phyloP scores from a whole-genome alignment of 2,113 vertebrate genomes.

The Xyrauchen texanus region DNA sequence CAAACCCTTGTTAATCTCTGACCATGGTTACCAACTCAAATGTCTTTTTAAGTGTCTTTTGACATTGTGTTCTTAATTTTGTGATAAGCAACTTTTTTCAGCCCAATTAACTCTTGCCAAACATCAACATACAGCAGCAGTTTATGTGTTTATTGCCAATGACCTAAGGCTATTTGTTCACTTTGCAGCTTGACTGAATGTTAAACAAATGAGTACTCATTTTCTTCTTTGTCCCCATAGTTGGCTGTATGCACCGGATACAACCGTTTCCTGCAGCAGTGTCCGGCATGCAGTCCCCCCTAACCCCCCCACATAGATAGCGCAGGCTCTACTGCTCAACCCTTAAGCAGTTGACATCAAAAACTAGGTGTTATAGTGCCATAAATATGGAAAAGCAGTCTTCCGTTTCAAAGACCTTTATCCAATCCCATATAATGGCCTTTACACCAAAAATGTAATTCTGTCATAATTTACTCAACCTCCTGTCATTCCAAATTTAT shows the following conservation, averaged over 20 bases:
- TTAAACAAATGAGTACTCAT: conserved; percentile 37
- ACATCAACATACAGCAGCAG: neutral
- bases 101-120: conserved; percentile 22
- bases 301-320: conserved; percentile 1
- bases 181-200: conserved; percentile 38
- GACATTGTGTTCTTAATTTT: conserved; percentile 12
- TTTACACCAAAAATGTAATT: too few relatives aligned
- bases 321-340: neutral
- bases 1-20: too few relatives aligned
- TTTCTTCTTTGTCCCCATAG: conserved; percentile 10
- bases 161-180: conserved; percentile 30
- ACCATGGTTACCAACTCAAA: too few relatives aligned
- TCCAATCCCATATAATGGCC: too few relatives aligned
- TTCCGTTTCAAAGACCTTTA: too few relatives aligned
- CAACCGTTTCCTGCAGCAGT: conserved; percentile 39
- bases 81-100: conserved; percentile 21
- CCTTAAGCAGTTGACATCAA: neutral
- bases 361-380: neutral
- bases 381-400: too few relatives aligned
- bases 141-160: conserved; percentile 9
- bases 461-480: too few relatives aligned
- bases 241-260: conserved; percentile 27
- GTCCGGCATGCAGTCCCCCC: conserved; percentile 19
- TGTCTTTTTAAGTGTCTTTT: too few relatives aligned
- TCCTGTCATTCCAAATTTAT: too few relatives aligned